Evolutionary conservation across 2,797 vertebrate species (phyloP).

Genomic region (Rousettus madagascariensis): DNA sequence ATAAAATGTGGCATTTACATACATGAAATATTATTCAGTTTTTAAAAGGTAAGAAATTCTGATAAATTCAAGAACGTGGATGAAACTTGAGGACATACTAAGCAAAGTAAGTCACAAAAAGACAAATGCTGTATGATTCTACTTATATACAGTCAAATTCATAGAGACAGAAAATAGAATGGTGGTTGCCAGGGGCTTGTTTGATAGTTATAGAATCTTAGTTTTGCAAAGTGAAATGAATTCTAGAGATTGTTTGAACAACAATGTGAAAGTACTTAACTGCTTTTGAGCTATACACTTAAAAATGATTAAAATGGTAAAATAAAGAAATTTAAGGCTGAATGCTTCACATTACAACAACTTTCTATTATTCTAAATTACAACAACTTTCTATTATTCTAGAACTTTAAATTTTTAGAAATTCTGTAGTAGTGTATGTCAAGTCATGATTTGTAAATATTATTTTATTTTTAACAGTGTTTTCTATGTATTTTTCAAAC

Average conservation of each 20-base stretch:
- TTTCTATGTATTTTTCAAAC: slow-evolving; percentile 10
- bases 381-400: neutral
- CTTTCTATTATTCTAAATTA: neutral
- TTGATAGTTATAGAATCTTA: neutral
- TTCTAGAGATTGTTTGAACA: neutral
- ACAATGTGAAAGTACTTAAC: neutral
- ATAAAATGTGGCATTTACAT: neutral
- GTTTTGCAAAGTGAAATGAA: neutral
- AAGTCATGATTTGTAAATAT: neutral
- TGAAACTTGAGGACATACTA: neutral
- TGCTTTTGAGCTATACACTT: neutral
- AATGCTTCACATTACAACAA: neutral
- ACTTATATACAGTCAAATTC: neutral
- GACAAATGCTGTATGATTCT: neutral
- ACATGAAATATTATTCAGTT: neutral
- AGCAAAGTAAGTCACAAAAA: neutral
- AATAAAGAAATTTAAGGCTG: neutral
- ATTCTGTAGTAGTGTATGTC: neutral
- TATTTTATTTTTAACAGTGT: neutral
- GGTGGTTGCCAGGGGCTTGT: neutral
- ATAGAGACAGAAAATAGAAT: neutral
- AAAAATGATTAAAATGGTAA: neutral
- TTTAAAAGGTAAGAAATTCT: neutral
- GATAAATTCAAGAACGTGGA: neutral
- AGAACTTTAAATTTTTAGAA: neutral